These are phyloP conservation scores for Poliocrania exsul DNA, from an alignment of 2,797 vertebrate species.

Conservation along the genomic window DNA sequence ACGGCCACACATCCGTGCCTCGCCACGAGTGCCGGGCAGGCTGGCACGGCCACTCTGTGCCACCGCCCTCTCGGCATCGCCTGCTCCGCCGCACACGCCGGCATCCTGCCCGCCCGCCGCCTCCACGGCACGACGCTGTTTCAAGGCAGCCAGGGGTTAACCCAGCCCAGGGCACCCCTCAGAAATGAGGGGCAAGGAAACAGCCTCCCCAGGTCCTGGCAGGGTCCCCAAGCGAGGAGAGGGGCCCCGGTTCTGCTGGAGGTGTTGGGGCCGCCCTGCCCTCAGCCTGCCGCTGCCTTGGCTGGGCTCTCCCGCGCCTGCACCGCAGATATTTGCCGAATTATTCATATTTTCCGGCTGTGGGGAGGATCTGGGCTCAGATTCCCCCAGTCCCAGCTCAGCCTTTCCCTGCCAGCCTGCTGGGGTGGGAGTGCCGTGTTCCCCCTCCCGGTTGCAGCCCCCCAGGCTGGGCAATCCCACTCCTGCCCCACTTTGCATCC, in stretches of 20 bases:
- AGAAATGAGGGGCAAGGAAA: not conserved
- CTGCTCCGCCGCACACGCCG: not conserved
- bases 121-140: not conserved
- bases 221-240: not conserved
- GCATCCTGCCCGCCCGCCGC: not conserved
- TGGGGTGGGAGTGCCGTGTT: not conserved
- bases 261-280: conserved; percentile 35
- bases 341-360: conserved; percentile 68
- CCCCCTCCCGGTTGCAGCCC: not conserved
- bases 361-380: conserved; percentile 28
- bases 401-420: conserved; percentile 46
- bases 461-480: fast-evolving
- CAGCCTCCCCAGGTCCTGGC: not conserved
- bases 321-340: conserved; percentile 64
- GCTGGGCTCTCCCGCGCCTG: conserved; percentile 40
- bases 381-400: not conserved
- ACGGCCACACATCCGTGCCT: not conserved
- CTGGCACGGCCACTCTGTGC: not conserved
- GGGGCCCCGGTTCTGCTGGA: conserved; percentile 1
- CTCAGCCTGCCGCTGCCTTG: conserved; percentile 59
- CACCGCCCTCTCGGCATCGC: not conserved
- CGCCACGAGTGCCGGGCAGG: not conserved
- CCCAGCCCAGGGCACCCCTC: not conserved
- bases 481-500: not conserved
- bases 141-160: not conserved